These are phyloP conservation scores for Yponomeuta cagnagella DNA, from an alignment of 2,888 invertebrate species.

Conservation along the genomic window DNA sequence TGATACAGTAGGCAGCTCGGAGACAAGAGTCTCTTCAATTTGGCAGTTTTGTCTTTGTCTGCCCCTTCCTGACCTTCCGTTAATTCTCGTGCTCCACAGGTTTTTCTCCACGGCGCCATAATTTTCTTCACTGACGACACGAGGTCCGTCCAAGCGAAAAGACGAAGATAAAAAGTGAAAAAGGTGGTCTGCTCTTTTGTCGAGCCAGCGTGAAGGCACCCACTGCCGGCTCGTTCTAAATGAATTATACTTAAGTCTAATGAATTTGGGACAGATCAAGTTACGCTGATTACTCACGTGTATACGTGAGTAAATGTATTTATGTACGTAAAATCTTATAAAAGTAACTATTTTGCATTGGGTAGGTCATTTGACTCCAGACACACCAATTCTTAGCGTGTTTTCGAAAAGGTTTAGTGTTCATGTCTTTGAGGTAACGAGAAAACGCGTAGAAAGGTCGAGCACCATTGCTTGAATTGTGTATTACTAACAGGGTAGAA, in stretches of 20 bases:
- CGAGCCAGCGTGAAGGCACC: slow-evolving; percentile 32
- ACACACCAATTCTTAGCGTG: too few species aligned
- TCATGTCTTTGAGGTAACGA: too few species aligned
- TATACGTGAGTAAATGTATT: not conserved
- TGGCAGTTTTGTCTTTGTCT: slow-evolving; percentile 44
- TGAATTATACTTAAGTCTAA: not conserved
- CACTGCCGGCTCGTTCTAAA: not conserved
- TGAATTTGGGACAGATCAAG: not conserved
- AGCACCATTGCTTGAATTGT: too few species aligned
- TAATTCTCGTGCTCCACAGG: slow-evolving; percentile 37
- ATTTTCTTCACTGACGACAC: slow-evolving; percentile 48
- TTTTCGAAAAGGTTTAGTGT: too few species aligned
- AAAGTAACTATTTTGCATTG: too few species aligned
- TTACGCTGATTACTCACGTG: not conserved
- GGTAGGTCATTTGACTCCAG: too few species aligned
- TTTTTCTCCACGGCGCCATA: slow-evolving; percentile 50
- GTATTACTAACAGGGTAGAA: too few species aligned
- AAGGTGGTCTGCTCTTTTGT: slow-evolving; percentile 56
- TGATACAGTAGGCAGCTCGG: slow-evolving; percentile 17
- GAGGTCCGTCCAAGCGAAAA: slow-evolving; percentile 55
- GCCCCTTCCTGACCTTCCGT: slow-evolving; percentile 46
- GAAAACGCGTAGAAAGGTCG: too few species aligned
- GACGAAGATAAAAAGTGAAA: slow-evolving; percentile 49
- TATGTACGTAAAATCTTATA: too few species aligned
- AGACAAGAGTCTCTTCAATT: slow-evolving; percentile 26